A percentile compares a stretch with the other conserved stretches of the same genome.
phyloP scores from a whole-genome alignment of 2,888 invertebrate species.

The Artemia sinica region DNA sequence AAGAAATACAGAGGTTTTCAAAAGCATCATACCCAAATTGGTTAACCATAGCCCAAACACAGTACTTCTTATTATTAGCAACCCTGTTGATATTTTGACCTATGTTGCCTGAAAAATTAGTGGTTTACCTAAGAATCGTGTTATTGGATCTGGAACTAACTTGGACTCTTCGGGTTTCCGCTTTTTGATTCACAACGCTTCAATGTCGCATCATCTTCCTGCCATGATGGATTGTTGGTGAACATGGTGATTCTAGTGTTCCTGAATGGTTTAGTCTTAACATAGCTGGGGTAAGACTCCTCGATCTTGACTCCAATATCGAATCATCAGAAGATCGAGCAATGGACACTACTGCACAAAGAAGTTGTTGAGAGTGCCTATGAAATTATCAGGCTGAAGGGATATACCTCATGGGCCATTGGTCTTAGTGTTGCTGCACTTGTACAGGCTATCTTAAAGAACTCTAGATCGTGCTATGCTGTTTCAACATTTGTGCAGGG shows the following conservation, averaged over 20 bases:
- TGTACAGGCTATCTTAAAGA: slow-evolving; percentile 48
- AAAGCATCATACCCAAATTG: slow-evolving; percentile 61
- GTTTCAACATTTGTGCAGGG: slow-evolving; percentile 61
- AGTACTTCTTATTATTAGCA: slow-evolving; percentile 67
- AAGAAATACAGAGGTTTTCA: slow-evolving; percentile 72
- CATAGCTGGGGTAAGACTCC: slow-evolving; percentile 66
- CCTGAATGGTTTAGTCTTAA: slow-evolving; percentile 88
- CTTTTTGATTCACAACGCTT: slow-evolving; percentile 67
- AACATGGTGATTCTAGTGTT: slow-evolving; percentile 79
- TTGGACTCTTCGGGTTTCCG: slow-evolving; percentile 80
- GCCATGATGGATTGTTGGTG: slow-evolving; percentile 89
- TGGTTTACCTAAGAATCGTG: slow-evolving; percentile 65
- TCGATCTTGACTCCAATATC: slow-evolving; percentile 54
- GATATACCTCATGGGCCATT: slow-evolving; percentile 81
- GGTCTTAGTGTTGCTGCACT: slow-evolving; percentile 58
- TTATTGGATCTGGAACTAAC: slow-evolving; percentile 83
- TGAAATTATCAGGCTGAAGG: slow-evolving; percentile 68
- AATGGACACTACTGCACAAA: slow-evolving; percentile 58
- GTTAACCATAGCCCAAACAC: slow-evolving; percentile 69
- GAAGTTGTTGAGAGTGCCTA: slow-evolving; percentile 69
- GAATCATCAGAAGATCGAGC: slow-evolving; percentile 57
- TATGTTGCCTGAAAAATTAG: slow-evolving; percentile 90
- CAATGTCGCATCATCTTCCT: slow-evolving; percentile 60
- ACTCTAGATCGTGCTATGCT: slow-evolving; percentile 55
- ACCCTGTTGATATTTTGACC: slow-evolving; percentile 80